phyloP scores from a whole-genome alignment of 37 sponge, comb jelly and placozoan genomes.

The Hormiphora californensis region DNA sequence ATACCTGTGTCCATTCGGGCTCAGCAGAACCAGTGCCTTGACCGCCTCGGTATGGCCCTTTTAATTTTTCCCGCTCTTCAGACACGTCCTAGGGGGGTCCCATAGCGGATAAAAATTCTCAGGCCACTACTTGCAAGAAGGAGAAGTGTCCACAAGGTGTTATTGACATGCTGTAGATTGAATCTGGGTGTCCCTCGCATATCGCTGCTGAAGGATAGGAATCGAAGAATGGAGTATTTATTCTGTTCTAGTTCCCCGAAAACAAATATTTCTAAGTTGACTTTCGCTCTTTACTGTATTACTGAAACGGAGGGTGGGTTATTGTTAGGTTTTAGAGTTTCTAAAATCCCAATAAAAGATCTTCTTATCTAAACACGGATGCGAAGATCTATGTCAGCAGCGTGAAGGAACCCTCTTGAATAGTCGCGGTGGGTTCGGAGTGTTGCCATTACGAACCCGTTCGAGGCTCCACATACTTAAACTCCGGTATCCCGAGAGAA shows the following conservation, averaged over 20 bases:
- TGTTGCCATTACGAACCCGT: conserved; percentile 67
- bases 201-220: neutral
- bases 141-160: conserved; percentile 66
- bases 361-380: conserved; percentile 78
- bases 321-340: conserved; percentile 66
- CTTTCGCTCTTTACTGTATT: neutral
- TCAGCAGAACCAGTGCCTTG: conserved; percentile 66
- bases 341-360: conserved; percentile 86
- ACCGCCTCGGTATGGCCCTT: conserved; percentile 91
- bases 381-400: conserved; percentile 66
- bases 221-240: neutral
- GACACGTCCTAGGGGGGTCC: conserved; percentile 68
- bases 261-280: neutral
- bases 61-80: conserved; percentile 62
- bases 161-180: conserved; percentile 79
- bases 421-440: conserved; percentile 87
- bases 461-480: conserved; percentile 73
- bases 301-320: conserved; percentile 80
- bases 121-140: conserved; percentile 75
- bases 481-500: conserved; percentile 81
- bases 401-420: conserved; percentile 77
- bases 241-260: neutral
- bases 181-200: conserved; percentile 76
- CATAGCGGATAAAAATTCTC: conserved; percentile 81
- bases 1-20: conserved; percentile 82